A percentile compares a stretch with the other conserved stretches of the same genome.
Conservation (phyloP, 1,140 invertebrate genomes). For the Lucilia sericata region DNA sequence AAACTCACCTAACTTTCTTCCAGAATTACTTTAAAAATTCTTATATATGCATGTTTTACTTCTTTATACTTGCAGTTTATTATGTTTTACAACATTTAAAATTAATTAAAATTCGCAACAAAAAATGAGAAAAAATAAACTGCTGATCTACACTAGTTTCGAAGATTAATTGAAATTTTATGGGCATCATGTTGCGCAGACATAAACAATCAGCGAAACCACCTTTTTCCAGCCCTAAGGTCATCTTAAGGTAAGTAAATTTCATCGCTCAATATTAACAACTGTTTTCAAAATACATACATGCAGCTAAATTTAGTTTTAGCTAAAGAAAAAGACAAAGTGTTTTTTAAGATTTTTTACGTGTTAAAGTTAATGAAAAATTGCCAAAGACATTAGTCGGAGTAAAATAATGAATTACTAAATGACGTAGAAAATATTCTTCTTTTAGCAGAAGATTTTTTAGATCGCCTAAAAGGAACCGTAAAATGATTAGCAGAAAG, state of each 20-base stretch:
- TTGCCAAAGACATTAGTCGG: background rate
- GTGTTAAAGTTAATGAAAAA: background rate
- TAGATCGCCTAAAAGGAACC: background rate
- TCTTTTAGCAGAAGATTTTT: background rate
- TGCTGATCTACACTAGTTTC: conserved; percentile 6
- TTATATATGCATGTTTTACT: background rate
- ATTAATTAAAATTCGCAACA: background rate
- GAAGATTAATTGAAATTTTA: conserved; percentile 49
- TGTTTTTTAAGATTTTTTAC: background rate
- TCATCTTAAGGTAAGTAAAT: conserved; percentile 41
- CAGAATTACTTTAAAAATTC: too few relatives aligned
- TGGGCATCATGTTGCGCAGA: conserved; percentile 45
- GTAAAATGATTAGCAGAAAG: background rate
- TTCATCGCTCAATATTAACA: conserved; percentile 33
- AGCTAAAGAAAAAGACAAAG: conserved; percentile 17
- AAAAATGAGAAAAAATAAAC: background rate
- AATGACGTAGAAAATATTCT: background rate
- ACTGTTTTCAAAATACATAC: background rate
- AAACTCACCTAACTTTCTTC: too few relatives aligned
- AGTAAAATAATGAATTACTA: background rate
- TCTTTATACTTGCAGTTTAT: background rate
- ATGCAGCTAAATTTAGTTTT: background rate
- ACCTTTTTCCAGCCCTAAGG: conserved; percentile 48
- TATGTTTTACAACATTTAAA: background rate
- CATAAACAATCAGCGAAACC: conserved; percentile 49